Evolutionary conservation across 2,888 invertebrate genomes (phyloP), one percentile per base, ranked within the genome.

Genomic region (Ornithoptera alexandrae): DNA sequence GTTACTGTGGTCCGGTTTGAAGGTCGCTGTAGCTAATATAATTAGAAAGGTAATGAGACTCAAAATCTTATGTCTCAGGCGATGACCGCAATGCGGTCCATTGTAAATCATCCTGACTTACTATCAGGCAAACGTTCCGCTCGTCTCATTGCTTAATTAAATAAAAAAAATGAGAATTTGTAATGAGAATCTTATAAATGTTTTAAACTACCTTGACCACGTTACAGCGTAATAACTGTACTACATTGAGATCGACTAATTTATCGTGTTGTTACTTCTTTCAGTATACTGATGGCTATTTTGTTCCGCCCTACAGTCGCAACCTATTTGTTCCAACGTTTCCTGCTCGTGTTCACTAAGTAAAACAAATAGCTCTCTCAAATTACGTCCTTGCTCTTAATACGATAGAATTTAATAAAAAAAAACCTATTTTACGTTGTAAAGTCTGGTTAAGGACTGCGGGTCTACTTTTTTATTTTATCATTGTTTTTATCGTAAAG

Each of bases 251-350:
- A 57, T 57, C 42, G 24, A 63, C 36, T 24, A 68, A 68, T 68
- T 68, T 62, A 62, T 62, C 62, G 62, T 46, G 30, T 42, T 24
- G 20, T 24, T 30, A 58, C 62, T 61, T 50, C 42, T 46, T 15
- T 30, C 15, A 15, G 46, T 46, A 24, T 39, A 50, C 67, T 62
- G 62, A 57, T 62, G 56, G 56, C 30, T 17, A 61, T 46, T 62
- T 62, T 36, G 61, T 67, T 36, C 18, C 61, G 22, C 56, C 67
- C 56, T 20, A 22, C 2, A 36, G 62, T 24, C 67, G 59, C 65
- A 57, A 46, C 30, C 65, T 59, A 24, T 59, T 65, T 50, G 59
- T 65, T 57, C 30, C 50, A 42, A 57, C 39, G n/a, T 61, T 39
- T 62, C 56, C 12, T 22, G 67, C 18, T 18, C 5, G 60, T 60